These are phyloP conservation scores for Drosophila nr. medialis DNA, from an alignment of 2,888 invertebrate genomes.

Conservation along the genomic window DNA sequence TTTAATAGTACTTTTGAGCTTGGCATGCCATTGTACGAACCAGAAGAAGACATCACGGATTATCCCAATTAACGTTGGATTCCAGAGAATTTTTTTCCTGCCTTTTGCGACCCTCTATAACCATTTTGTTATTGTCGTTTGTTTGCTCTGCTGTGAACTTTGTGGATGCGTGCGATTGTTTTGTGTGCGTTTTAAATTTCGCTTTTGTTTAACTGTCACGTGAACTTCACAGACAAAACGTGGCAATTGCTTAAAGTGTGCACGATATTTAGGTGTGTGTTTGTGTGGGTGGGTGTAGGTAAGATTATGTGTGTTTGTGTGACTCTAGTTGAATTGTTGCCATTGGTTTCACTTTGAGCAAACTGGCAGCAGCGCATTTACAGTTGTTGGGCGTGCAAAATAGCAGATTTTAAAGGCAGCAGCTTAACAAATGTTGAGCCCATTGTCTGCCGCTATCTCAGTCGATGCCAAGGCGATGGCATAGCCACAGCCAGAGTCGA, in stretches of 20 bases:
- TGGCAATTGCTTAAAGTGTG: conserved; percentile 48
- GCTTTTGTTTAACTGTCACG: conserved; percentile 54
- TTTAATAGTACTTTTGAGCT: background rate
- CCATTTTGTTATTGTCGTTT: conserved; percentile 7
- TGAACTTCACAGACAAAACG: conserved; percentile 47
- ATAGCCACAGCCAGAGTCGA: conserved; percentile 10
- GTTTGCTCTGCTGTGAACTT: conserved; percentile 10
- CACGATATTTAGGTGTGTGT: conserved; percentile 31
- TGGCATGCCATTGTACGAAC: conserved; percentile 38
- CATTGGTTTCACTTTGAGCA: conserved; percentile 58
- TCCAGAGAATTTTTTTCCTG: conserved; percentile 52
- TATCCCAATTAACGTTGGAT: conserved; percentile 74
- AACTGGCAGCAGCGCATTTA: conserved; percentile 40
- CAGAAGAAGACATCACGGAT: conserved; percentile 72
- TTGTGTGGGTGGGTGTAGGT: conserved; percentile 5
- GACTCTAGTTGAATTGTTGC: conserved; percentile 43
- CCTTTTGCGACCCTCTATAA: conserved; percentile 16
- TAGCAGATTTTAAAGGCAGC: conserved; percentile 51
- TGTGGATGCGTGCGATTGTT: conserved; percentile 25
- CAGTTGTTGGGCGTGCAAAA: conserved; percentile 54
- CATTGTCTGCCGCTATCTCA: conserved; percentile 45
- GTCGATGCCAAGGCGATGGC: conserved; percentile 20
- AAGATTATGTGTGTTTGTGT: conserved; percentile 12
- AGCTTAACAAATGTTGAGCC: conserved; percentile 58
- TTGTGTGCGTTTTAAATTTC: conserved; percentile 54